Conservation (phyloP, 2,797 vertebrate genomes). For the Cichlasoma orientale region DNA sequence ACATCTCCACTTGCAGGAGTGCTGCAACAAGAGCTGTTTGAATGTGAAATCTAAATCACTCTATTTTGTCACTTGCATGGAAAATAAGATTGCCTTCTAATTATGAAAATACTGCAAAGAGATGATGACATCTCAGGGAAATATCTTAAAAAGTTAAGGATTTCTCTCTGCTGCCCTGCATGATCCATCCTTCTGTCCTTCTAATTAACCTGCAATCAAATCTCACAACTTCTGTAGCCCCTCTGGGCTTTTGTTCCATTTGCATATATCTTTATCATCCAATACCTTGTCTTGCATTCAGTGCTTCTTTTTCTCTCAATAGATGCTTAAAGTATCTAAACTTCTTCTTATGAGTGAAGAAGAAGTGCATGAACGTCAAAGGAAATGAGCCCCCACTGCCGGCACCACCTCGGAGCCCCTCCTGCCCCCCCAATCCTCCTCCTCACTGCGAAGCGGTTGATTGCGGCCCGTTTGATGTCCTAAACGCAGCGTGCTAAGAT, state of each 20-base stretch:
- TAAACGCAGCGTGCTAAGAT: constrained; percentile 83
- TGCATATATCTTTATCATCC: constrained; percentile 13
- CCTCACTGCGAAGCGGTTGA: constrained; percentile 74
- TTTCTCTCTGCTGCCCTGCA: constrained; percentile 5
- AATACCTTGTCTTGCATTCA: constrained; percentile 36
- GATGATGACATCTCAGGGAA: constrained; percentile 72
- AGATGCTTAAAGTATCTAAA: constrained; percentile 73
- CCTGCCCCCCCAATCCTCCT: constrained; percentile 41
- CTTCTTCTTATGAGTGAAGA: constrained; percentile 64
- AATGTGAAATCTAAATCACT: constrained; percentile 12
- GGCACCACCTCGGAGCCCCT: constrained; percentile 56
- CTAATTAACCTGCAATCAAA: constrained; percentile 13
- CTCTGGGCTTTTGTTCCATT: constrained; percentile 22
- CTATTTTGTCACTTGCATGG: constrained; percentile 47
- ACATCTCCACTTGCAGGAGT: not conserved
- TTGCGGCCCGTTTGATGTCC: constrained; percentile 83
- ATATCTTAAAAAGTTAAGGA: constrained; percentile 28
- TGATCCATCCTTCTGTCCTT: constrained; percentile 2
- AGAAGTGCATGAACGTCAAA: constrained; percentile 74
- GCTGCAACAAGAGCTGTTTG: constrained; percentile 21
- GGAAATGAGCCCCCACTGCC: constrained; percentile 61
- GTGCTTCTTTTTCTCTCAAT: constrained; percentile 34
- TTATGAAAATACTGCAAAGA: constrained; percentile 53
- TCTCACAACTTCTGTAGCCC: constrained; percentile 11
- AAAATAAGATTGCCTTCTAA: constrained; percentile 56